Base-by-base conservation (phyloP, 1,140 invertebrate genomes). In the Euwallacea similis region DNA sequence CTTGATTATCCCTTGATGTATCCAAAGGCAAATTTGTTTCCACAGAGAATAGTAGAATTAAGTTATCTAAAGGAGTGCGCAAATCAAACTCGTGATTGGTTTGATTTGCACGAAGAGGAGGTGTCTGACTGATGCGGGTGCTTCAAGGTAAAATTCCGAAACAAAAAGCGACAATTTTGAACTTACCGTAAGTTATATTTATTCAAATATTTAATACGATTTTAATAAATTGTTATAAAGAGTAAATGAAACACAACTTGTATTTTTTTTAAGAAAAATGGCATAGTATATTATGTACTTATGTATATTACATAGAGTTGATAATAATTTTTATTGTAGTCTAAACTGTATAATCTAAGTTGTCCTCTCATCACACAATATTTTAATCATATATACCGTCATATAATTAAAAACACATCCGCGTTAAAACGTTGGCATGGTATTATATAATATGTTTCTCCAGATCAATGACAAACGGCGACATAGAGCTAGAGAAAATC, bases 271-370 rank as follows among this genome's bases (percentile, higher is more conserved):
- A 78, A 75, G 78, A 81, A 81, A 81, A 81, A 81, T 81, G 80
- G 80, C 80, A 81, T 81, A 81, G 76, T 81, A 81, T 81, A 81
- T 81, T 81, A 81, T 81, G 80, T 81, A 81, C 80, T 80, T 81
- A 81, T 81, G 79, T 81, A 81, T 80, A 79, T 81, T 81, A 81
- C 80, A 81, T 81, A 80, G 76, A 80, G 77, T 80, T 64, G 79
- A 81, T 81, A 81, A 80, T 80, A 76, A 79, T 81, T 81, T 78
- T 76, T 79, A 76, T 73, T 33, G 74, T 73, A 73, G 78, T 77
- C 59, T 81, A 79, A 81, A 79, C 77, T 81, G 79, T 79, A 81
- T 81, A 78, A 76, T 75, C 80, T 81, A 81, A 81, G 71, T 78
- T 80, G 77, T 76, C 76, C 74, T 75, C 76, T 81, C 79, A 81